These are phyloP conservation scores for Phortica magna DNA, from an alignment of 2,888 invertebrate genomes.

Conservation along the genomic window DNA sequence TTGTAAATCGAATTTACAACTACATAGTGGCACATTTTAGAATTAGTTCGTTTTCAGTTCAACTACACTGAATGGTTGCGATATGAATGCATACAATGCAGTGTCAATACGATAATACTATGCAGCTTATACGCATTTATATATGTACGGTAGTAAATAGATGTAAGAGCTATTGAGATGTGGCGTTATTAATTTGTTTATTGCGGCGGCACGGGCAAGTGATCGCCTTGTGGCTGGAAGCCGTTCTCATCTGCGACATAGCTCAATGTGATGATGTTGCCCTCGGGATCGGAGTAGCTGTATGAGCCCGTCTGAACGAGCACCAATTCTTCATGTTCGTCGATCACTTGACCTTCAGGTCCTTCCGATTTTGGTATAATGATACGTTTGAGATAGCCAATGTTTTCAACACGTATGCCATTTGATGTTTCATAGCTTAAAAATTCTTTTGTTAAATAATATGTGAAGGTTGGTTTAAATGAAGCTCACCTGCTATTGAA, in stretches of 20 bases:
- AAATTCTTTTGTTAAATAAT: background rate
- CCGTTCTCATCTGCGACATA: slow-evolving; percentile 87
- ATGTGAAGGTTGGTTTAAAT: background rate
- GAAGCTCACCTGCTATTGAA: slow-evolving; percentile 78
- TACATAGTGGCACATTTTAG: slow-evolving; percentile 21
- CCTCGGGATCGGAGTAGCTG: slow-evolving; percentile 85
- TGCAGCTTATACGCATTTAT: background rate
- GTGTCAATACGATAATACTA: slow-evolving; percentile 21
- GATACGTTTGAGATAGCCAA: slow-evolving; percentile 84
- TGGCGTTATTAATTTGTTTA: slow-evolving; percentile 39
- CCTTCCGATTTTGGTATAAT: slow-evolving; percentile 78
- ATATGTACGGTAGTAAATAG: background rate
- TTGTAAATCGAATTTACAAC: slow-evolving; percentile 1
- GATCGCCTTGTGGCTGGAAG: slow-evolving; percentile 84
- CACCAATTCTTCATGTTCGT: slow-evolving; percentile 80
- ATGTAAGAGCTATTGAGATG: background rate
- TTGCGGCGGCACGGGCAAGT: slow-evolving; percentile 81
- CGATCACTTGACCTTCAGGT: slow-evolving; percentile 77
- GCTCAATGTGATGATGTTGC: slow-evolving; percentile 82
- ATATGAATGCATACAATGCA: slow-evolving; percentile 6
- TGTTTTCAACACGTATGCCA: slow-evolving; percentile 87
- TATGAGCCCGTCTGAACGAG: slow-evolving; percentile 84
- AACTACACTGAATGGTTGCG: background rate
- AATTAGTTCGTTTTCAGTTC: slow-evolving; percentile 26
- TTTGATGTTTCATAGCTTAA: slow-evolving; percentile 87